These are phyloP conservation scores for Eupithecia dodoneata DNA, from an alignment of 2,888 invertebrate species.

Conservation along the genomic window DNA sequence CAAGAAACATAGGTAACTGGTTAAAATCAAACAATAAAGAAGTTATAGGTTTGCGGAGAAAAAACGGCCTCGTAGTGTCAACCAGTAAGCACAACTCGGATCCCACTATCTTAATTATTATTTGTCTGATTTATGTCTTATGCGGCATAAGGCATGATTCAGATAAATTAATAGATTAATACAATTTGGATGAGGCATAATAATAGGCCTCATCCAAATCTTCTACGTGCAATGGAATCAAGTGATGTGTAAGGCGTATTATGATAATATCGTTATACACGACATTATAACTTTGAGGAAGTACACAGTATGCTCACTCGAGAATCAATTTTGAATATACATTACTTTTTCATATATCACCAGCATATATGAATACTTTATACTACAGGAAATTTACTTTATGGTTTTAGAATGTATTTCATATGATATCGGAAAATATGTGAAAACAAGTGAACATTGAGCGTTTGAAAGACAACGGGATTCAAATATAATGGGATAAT, in stretches of 20 bases:
- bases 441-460: too few relatives aligned
- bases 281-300: conserved; percentile 16
- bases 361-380: neutral
- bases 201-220: neutral
- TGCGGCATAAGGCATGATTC: too few relatives aligned
- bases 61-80: neutral
- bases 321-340: neutral
- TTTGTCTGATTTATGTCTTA: neutral
- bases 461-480: neutral
- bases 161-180: too few relatives aligned
- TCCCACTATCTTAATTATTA: neutral
- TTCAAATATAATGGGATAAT: too few relatives aligned
- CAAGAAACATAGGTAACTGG: too few relatives aligned
- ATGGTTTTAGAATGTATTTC: neutral
- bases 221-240: conserved; percentile 5
- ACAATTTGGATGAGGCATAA: too few relatives aligned
- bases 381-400: neutral
- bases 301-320: neutral
- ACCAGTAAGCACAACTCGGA: neutral
- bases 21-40: neutral
- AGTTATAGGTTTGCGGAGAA: neutral
- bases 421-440: neutral
- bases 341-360: neutral
- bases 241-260: conserved; percentile 18
- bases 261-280: conserved; percentile 7